Evolutionary conservation across 2,797 vertebrate genomes (phyloP).

Genomic region (Spinus pinus): DNA sequence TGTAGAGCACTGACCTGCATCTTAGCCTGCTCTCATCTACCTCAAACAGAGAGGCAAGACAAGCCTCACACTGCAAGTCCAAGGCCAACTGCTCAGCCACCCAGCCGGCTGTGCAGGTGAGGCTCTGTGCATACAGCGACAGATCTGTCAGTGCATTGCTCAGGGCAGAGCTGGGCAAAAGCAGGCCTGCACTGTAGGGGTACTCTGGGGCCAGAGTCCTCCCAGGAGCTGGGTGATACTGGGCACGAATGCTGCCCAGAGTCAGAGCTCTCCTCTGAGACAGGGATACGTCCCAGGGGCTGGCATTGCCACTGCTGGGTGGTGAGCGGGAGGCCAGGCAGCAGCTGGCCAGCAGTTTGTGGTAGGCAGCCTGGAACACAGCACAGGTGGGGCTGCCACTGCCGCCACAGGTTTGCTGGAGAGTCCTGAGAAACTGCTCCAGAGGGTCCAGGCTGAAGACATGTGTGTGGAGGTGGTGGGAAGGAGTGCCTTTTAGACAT

Average conservation of each 20-base stretch:
- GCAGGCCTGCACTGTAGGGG: background rate
- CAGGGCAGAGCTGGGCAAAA: background rate
- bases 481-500: background rate
- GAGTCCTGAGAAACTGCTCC: slow-evolving; percentile 52
- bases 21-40: background rate
- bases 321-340: background rate
- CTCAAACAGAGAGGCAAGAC: slow-evolving; percentile 54
- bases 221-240: background rate
- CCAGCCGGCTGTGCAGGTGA: background rate
- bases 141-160: slow-evolving; percentile 41
- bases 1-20: slow-evolving; percentile 27
- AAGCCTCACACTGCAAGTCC: slow-evolving; percentile 45
- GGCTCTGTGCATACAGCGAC: background rate
- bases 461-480: background rate
- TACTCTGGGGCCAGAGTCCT: background rate
- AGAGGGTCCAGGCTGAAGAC: slow-evolving; percentile 58
- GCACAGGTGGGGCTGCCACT: slow-evolving; percentile 34
- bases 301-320: background rate
- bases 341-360: slow-evolving; percentile 24
- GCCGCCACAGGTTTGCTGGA: slow-evolving; percentile 13
- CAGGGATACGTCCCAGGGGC: background rate
- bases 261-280: slow-evolving; percentile 22
- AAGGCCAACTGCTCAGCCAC: slow-evolving; percentile 38
- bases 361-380: slow-evolving; percentile 57
- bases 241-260: slow-evolving; percentile 28